Percentiles rank a stretch among this genome's conserved stretches.
phyloP scores from a whole-genome alignment of 2,888 invertebrate species.

The Microplitis deprimator region DNA sequence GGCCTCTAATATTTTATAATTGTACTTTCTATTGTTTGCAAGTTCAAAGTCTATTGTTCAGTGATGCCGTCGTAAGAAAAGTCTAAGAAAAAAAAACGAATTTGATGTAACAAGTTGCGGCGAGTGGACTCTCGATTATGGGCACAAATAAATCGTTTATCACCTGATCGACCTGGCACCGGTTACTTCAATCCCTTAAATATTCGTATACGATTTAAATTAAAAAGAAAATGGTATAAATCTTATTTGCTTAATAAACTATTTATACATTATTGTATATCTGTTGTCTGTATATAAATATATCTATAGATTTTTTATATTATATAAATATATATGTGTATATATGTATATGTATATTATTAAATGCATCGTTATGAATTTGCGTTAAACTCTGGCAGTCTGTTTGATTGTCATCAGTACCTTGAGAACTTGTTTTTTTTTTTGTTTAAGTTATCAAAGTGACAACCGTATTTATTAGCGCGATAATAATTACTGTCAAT shows the following conservation, averaged over 20 bases:
- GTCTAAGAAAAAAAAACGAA: background rate
- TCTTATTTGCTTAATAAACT: background rate
- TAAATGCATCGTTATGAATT: background rate
- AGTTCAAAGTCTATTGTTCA: no score
- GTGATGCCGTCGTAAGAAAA: no score
- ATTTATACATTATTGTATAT: background rate
- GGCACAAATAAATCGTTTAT: background rate
- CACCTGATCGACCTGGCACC: background rate
- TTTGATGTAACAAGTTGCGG: background rate
- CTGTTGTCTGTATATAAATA: background rate
- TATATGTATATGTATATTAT: background rate
- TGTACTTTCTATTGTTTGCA: slow-evolving; percentile 10
- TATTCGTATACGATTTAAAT: background rate
- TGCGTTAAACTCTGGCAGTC: background rate
- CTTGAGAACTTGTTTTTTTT: background rate
- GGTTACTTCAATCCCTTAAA: background rate
- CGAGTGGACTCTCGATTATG: background rate
- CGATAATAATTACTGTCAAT: background rate
- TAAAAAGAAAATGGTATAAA: background rate
- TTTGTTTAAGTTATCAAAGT: background rate
- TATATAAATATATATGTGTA: background rate
- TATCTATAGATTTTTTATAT: slow-evolving; percentile 1
- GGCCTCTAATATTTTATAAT: background rate
- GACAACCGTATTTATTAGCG: background rate
- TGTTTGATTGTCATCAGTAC: background rate